Evolutionary conservation across 2,888 invertebrate species (phyloP), one percentile per base, ranked within the genome.

Genomic region (Caenorhabditis panamensis): DNA sequence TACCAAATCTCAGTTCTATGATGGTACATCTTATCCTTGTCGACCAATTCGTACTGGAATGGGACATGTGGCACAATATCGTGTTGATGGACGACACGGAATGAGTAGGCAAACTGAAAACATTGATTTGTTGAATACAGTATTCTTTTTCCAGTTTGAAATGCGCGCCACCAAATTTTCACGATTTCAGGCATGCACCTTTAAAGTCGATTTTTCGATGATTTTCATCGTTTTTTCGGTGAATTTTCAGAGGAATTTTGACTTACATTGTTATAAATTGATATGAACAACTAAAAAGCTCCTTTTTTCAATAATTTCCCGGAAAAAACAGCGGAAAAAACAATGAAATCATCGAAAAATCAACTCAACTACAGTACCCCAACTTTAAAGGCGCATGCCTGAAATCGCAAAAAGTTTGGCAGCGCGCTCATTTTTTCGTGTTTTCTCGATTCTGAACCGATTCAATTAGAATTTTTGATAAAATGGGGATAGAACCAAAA

Each of bases 21-120:
- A 47, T 80, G 80, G 22, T 66, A 80, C 80, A 80, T 80, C 71
- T 66, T 76, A 31, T 80, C 80, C 36, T 66, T 54, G 22, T 80
- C 75, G 1, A 56, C 58, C 41, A 78, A 31, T 18, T 79, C 79
- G 18, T 72, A 68, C 49, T 77, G 82, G 56, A 75, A 69, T 28
- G 82, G 78, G 36, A 82, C 59, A 41, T 82, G 82, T 0, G 82
- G 82, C 1, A 82, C 82, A 13, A 82, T 73, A 47, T 82, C 82
- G 56, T 73, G 66, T 24, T 63, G 56, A 44, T 82, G 82, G 18
- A 82, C 78, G 1, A 82, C 69, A 11, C 82, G 82, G 72, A 71
- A 82, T 0, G 77, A 78, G 41, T 67, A 82, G 28, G 82, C 58
- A 47, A 82, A 78, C 80, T 80, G 71, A 37, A 77, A 63, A 24